Conservation (phyloP, 2,113 vertebrate species). For the Nothocercus julius region DNA sequence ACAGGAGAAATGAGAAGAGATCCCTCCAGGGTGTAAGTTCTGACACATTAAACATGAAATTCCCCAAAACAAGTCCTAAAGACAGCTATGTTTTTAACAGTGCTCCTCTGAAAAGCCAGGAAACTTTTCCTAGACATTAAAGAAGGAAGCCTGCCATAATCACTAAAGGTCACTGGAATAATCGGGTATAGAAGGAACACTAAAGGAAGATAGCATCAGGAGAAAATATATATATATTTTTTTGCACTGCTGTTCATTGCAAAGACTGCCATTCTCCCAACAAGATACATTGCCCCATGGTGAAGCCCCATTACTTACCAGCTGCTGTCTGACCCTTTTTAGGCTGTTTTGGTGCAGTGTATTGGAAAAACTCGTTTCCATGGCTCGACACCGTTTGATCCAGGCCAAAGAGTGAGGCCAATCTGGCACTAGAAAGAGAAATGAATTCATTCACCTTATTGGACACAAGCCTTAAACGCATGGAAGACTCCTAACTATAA, state of each 20-base stretch:
- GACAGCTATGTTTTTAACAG: background rate
- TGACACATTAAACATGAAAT: background rate
- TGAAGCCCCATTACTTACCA: slow-evolving; percentile 74
- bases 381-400: slow-evolving; percentile 82
- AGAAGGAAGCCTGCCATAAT: background rate
- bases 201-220: rapidly evolving
- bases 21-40: background rate
- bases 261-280: background rate
- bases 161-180: background rate
- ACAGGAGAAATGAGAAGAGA: background rate
- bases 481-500: background rate
- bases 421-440: slow-evolving; percentile 81
- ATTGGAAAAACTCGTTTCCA: slow-evolving; percentile 96
- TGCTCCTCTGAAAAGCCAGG: background rate
- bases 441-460: background rate
- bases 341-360: slow-evolving; percentile 95
- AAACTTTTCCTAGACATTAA: background rate
- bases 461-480: rapidly evolving
- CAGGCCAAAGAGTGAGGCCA: slow-evolving; percentile 93
- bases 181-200: background rate
- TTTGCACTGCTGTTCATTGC: background rate
- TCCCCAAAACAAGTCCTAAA: background rate
- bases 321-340: slow-evolving; percentile 80
- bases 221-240: background rate
- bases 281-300: rapidly evolving